phyloP scores from a whole-genome alignment of 2,113 vertebrate genomes.

The Phyllostomus discolor region DNA sequence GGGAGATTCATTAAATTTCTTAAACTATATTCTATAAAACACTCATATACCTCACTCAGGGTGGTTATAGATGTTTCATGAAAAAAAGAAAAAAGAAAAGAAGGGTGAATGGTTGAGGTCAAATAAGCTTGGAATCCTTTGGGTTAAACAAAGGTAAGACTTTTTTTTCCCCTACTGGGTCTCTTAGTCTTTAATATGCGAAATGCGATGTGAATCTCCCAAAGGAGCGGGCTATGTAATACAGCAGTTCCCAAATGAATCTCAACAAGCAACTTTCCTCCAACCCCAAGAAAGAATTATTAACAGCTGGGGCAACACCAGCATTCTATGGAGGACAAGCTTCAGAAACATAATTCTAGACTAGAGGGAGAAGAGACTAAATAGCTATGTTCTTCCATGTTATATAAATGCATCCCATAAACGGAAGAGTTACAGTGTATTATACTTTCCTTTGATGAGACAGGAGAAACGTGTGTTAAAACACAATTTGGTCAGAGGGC shows the following conservation, averaged over 20 bases:
- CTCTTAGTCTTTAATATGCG: neutral
- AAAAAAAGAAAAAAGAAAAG: neutral
- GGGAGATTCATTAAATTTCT: neutral
- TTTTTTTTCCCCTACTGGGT: neutral
- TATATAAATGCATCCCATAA: neutral
- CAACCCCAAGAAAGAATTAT: neutral
- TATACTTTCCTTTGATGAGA: neutral
- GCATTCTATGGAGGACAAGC: neutral
- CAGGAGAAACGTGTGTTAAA: neutral
- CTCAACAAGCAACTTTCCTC: neutral
- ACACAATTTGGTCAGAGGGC: neutral
- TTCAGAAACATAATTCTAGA: neutral
- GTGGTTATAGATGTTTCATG: neutral
- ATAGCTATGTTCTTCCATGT: neutral
- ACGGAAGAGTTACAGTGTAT: neutral
- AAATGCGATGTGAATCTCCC: neutral
- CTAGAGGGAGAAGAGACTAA: neutral
- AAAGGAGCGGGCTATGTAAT: neutral
- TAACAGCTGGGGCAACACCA: neutral
- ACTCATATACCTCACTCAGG: neutral
- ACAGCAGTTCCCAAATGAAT: neutral
- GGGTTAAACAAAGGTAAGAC: neutral
- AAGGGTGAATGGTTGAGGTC: neutral
- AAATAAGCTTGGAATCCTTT: neutral
- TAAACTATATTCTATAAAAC: neutral